Evolutionary conservation across 2,797 vertebrate genomes (phyloP), one percentile per base, ranked within the genome.

Genomic region (Dipus sagitta): DNA sequence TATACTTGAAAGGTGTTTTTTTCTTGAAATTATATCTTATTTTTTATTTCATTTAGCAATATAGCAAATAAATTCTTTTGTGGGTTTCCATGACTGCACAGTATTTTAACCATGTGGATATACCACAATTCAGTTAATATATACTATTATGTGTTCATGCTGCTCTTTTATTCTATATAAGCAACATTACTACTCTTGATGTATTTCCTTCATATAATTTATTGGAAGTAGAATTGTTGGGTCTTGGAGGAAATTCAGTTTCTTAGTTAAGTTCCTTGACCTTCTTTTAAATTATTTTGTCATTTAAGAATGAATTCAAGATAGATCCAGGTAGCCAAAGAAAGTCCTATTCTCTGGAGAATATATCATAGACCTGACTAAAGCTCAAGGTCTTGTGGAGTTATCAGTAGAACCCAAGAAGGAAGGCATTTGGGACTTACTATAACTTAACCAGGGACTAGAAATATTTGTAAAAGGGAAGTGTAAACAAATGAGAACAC

Each of bases 201-300:
- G n/a, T 47, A 60, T 91, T 87, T 95, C 24, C 38, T 70, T 92
- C 87, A 82, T 30, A 67, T 78, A 80, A 54, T 84, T 92, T 94
- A 34, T 58, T 87, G 54, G 9, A 60, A 58, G n/a, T 72, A 13
- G 30, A 88, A 84, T 90, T 92, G 3, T 34, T 76, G 10, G 2
- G 14, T 60, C 5, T 70, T 86, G 65, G 38, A 93, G 71, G 89
- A 95, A 54, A 91, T 34, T 90, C 54, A 70, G 26, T 67, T 90
- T 93, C 52, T 62, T 92, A 67, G 74, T 88, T 65, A 72, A 38
- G 17, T 26, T 92, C 21, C 34, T 92, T 54, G 28, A 34, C 72
- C 60, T 74, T 91, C 15, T 94, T 83, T 93, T 72, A 52, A 94
- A 90, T 92, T 72, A 67, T 28, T 93, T 93, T 85, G 38, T 58